Percentiles rank a stretch among this genome's conserved stretches.
These are phyloP conservation scores for Opisthograptis luteolata DNA, from an alignment of 2,888 invertebrate species.

Conservation along the genomic window DNA sequence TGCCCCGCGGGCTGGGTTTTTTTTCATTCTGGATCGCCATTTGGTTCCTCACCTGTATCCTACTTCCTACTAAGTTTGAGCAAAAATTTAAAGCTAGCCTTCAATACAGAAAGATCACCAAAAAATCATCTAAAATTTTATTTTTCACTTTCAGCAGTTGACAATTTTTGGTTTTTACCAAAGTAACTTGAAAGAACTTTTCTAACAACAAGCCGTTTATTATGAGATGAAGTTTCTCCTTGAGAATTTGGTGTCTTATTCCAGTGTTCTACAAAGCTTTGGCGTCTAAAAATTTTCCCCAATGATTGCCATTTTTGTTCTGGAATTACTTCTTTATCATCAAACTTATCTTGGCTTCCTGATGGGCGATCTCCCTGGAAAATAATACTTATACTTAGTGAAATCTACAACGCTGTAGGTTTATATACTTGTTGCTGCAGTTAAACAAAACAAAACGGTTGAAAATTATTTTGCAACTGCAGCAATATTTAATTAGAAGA, in stretches of 20 bases:
- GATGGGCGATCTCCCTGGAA: slow-evolving; percentile 72
- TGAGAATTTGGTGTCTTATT: slow-evolving; percentile 59
- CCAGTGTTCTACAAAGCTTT: slow-evolving; percentile 71
- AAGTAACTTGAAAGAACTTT: slow-evolving; percentile 77
- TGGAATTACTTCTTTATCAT: slow-evolving; percentile 64
- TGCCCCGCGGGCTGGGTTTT: too few species aligned
- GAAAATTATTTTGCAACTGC: too few species aligned
- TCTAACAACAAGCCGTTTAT: slow-evolving; percentile 67
- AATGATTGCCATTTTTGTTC: slow-evolving; percentile 81
- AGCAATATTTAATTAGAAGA: too few species aligned
- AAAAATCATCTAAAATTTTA: slow-evolving; percentile 19
- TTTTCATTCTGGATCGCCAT: too few species aligned
- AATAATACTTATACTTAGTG: slow-evolving; percentile 15
- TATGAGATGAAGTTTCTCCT: slow-evolving; percentile 66
- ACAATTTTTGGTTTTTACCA: slow-evolving; percentile 65
- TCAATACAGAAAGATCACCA: neutral
- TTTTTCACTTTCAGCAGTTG: slow-evolving; percentile 52
- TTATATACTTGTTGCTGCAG: too few species aligned
- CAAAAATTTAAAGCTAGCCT: neutral
- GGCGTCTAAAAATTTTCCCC: slow-evolving; percentile 77
- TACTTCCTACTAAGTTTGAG: too few species aligned
- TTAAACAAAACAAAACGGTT: too few species aligned
- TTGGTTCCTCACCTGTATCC: too few species aligned
- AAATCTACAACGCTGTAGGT: too few species aligned
- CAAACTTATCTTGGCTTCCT: slow-evolving; percentile 66